phyloP scores from a whole-genome alignment of 2,797 vertebrate genomes.

The Diglossa cyanea region DNA sequence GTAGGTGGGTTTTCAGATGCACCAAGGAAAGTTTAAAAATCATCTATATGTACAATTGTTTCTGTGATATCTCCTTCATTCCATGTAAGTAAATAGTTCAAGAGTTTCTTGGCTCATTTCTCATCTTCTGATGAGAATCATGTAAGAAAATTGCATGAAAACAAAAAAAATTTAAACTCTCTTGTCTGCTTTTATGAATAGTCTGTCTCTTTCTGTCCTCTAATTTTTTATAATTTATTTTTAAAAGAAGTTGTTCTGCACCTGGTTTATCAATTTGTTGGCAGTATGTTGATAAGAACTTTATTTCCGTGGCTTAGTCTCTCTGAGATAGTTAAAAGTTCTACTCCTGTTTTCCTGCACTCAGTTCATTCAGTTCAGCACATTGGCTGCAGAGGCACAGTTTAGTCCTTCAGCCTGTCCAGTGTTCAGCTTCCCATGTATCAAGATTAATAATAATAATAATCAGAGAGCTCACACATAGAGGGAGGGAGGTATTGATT shows the following conservation, averaged over 20 bases:
- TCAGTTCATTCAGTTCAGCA: not conserved
- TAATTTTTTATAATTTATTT: not conserved
- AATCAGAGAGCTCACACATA: not conserved
- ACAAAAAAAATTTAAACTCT: not conserved
- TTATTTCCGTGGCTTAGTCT: not conserved
- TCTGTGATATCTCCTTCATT: not conserved
- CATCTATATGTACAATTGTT: not conserved
- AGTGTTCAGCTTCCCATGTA: not conserved
- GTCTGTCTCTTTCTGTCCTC: not conserved
- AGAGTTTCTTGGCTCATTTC: not conserved
- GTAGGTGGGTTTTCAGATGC: not conserved
- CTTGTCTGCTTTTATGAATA: not conserved
- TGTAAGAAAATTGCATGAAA: not conserved
- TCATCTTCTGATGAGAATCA: not conserved
- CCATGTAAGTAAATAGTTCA: not conserved
- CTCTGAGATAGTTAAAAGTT: not conserved
- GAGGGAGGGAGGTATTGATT: not conserved
- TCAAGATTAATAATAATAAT: not conserved
- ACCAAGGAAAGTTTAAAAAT: not conserved
- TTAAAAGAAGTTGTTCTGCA: not conserved
- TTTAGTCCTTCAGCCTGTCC: not conserved
- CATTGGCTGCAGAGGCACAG: not conserved
- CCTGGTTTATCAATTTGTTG: not conserved
- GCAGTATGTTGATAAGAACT: not conserved
- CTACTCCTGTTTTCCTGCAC: not conserved